Conservation (phyloP, 2,888 invertebrate genomes). For the Platycheirus albimanus region DNA sequence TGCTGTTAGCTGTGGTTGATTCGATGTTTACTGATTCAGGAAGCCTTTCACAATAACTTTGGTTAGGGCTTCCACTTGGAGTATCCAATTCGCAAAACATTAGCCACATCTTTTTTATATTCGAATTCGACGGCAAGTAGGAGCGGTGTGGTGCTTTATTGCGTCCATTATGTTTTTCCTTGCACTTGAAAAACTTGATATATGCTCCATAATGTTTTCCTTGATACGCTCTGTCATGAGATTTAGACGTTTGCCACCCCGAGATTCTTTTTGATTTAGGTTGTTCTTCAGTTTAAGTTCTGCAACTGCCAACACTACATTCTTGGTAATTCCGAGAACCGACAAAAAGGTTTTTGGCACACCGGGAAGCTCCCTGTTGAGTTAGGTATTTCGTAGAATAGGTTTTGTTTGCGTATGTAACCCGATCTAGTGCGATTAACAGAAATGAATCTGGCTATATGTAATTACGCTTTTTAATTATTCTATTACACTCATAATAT, state of each 20-base stretch:
- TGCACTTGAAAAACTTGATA: slow-evolving; percentile 13
- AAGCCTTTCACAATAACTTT: neutral
- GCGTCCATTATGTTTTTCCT: slow-evolving; percentile 22
- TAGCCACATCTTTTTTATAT: slow-evolving; percentile 26
- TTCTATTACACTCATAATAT: slow-evolving; percentile 12
- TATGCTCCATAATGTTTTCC: slow-evolving; percentile 22
- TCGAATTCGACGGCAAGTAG: neutral
- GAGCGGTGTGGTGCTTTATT: neutral
- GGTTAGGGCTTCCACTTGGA: neutral
- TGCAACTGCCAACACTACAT: slow-evolving; percentile 15
- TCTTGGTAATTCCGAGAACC: slow-evolving; percentile 28
- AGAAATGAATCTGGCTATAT: slow-evolving; percentile 17
- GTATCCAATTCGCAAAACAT: slow-evolving; percentile 14
- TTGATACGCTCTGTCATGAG: neutral
- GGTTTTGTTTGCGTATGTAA: slow-evolving; percentile 2
- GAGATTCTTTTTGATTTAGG: slow-evolving; percentile 13
- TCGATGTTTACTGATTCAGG: neutral
- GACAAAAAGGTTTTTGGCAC: slow-evolving; percentile 32
- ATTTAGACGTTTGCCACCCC: slow-evolving; percentile 24
- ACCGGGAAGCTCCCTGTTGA: slow-evolving; percentile 22
- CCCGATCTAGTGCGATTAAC: slow-evolving; percentile 12
- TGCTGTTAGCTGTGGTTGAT: too few species aligned
- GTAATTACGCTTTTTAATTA: slow-evolving; percentile 11
- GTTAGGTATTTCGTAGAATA: slow-evolving; percentile 20
- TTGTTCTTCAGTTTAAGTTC: slow-evolving; percentile 14